phyloP scores from a whole-genome alignment of 2,888 invertebrate genomes.

The Synergus itoensis region DNA sequence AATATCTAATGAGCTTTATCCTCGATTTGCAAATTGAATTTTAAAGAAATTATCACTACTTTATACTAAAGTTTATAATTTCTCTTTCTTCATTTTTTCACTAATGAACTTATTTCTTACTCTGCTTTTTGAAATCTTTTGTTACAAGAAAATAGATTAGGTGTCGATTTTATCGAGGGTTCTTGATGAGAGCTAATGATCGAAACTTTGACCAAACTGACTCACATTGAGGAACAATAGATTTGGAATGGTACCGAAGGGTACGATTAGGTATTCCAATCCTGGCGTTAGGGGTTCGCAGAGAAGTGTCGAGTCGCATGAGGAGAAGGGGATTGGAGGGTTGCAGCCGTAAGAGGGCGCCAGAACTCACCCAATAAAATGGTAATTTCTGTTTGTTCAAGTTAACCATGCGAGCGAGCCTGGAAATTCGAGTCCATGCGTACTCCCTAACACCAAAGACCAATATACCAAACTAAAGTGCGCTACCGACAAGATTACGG shows the following conservation, averaged over 20 bases:
- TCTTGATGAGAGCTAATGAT: slow-evolving; percentile 43
- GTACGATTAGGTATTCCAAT: slow-evolving; percentile 76
- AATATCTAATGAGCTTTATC: not conserved
- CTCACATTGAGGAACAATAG: slow-evolving; percentile 67
- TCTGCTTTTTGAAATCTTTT: not conserved
- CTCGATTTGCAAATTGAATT: not conserved
- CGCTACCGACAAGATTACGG: slow-evolving; percentile 68
- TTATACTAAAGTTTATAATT: not conserved
- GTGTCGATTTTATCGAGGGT: slow-evolving; percentile 13
- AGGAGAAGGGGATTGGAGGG: slow-evolving; percentile 56
- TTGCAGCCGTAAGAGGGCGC: slow-evolving; percentile 65
- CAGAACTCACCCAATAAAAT: slow-evolving; percentile 82
- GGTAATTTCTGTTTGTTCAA: slow-evolving; percentile 85
- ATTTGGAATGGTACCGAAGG: slow-evolving; percentile 70
- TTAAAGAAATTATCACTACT: not conserved
- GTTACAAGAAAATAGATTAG: not conserved
- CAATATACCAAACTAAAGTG: slow-evolving; percentile 69
- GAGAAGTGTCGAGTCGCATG: slow-evolving; percentile 56
- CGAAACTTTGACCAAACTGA: slow-evolving; percentile 53
- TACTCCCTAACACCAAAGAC: slow-evolving; percentile 76
- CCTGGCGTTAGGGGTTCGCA: slow-evolving; percentile 65
- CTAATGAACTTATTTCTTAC: not conserved
- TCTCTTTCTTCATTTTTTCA: not conserved
- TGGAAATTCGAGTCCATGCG: slow-evolving; percentile 76
- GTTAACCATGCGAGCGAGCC: slow-evolving; percentile 80